phyloP scores from a whole-genome alignment of 2,797 vertebrate genomes.

The Muscicapa striata region DNA sequence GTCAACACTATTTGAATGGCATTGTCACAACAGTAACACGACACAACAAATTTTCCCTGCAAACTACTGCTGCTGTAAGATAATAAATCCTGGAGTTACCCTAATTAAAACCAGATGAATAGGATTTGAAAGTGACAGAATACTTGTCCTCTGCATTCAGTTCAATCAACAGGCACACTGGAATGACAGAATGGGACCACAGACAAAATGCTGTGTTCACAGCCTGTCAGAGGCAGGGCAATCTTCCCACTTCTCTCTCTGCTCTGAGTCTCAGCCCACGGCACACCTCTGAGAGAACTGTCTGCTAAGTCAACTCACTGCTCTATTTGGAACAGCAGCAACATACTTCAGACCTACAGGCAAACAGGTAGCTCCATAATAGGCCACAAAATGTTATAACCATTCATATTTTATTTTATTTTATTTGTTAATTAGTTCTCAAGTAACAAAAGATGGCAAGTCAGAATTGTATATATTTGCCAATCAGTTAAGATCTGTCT shows the following conservation, averaged over 20 bases:
- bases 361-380: background rate
- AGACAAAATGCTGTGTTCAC: background rate
- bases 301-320: background rate
- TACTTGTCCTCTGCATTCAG: background rate
- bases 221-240: background rate
- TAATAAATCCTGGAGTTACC: background rate
- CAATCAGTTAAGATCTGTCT: background rate
- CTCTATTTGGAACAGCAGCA: background rate
- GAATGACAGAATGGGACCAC: background rate
- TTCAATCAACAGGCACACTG: background rate
- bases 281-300: background rate
- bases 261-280: background rate
- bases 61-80: background rate
- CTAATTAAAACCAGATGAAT: background rate
- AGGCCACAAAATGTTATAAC: background rate
- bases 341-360: too few species aligned
- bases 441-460: background rate
- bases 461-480: background rate
- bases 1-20: background rate
- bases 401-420: background rate
- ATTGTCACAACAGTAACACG: background rate
- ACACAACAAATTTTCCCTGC: background rate
- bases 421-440: background rate
- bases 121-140: background rate
- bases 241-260: background rate